A percentile compares a stretch with the other conserved stretches of the same genome.
These are phyloP conservation scores for Penaeus indicus DNA, from an alignment of 1,140 invertebrate genomes.

Conservation along the genomic window DNA sequence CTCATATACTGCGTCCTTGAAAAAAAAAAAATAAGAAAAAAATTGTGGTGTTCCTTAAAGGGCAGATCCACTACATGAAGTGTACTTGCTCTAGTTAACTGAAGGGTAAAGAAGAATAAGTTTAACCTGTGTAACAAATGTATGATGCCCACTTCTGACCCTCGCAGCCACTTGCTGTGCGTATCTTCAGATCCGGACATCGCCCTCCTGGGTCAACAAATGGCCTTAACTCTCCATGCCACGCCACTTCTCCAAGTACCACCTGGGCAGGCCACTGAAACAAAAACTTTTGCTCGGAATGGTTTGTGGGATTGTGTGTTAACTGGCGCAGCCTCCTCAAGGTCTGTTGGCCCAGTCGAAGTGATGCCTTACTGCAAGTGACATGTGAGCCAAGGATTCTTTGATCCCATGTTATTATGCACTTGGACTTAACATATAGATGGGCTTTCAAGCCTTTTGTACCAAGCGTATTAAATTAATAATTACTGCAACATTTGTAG, in stretches of 20 bases:
- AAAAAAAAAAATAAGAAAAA: slow-evolving; percentile 25
- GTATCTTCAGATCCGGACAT: slow-evolving; percentile 32
- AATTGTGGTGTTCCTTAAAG: slow-evolving; percentile 48
- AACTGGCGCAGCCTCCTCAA: slow-evolving; percentile 28
- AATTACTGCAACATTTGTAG: slow-evolving; percentile 62
- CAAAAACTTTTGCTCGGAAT: slow-evolving; percentile 6
- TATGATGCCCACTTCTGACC: slow-evolving; percentile 35
- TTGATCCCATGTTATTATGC: slow-evolving; percentile 43
- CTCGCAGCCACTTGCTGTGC: slow-evolving; percentile 34
- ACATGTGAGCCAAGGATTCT: slow-evolving; percentile 14
- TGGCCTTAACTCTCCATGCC: slow-evolving; percentile 28
- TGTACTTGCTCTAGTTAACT: neutral
- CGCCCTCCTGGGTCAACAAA: slow-evolving; percentile 32
- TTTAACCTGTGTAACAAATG: neutral
- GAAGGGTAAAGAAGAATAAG: neutral
- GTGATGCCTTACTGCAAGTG: slow-evolving; percentile 22
- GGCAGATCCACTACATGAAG: slow-evolving; percentile 36
- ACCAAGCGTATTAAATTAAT: slow-evolving; percentile 59
- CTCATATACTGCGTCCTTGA: slow-evolving; percentile 52
- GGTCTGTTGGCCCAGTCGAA: slow-evolving; percentile 21
- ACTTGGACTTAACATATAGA: slow-evolving; percentile 59
- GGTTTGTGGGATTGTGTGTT: slow-evolving; percentile 20
- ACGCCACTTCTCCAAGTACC: slow-evolving; percentile 30
- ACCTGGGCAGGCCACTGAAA: slow-evolving; percentile 20
- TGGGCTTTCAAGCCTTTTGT: slow-evolving; percentile 62